Evolutionary conservation across 2,797 vertebrate genomes (phyloP), one percentile per base, ranked within the genome.

Genomic region (Coregonus ussuriensis): DNA sequence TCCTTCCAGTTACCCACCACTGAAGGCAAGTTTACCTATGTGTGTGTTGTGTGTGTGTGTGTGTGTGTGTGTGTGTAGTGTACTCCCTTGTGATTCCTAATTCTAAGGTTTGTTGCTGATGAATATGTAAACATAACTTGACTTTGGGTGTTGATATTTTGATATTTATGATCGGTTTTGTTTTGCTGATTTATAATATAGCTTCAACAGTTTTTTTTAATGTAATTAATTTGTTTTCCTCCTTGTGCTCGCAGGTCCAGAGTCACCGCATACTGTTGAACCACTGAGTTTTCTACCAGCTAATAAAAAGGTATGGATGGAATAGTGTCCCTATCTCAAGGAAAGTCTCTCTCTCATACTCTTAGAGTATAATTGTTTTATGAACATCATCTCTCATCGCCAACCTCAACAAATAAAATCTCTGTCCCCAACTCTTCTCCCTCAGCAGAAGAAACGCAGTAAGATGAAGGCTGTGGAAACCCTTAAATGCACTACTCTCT

Each of bases 221-320:
- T 62, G n/a, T 41, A 13, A 59, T 33, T 2, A 25, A 51, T 35
- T 35, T 59, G 77, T 0, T 1, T 66, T 1, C 0, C 29, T 75
- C 0, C 18, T 83, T 76, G 82, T 41, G 0, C 74, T 74, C 67
- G 52, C 85, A 94, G 96, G 93, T 80, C 90, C 95, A 77, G 96
- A 95, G 85, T 94, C 95, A 84, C 92, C 96, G 78, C 95, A 94
- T 79, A 91, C 96, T 79, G 94, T 95, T 71, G 96, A 97, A 85
- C 95, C 94, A 0, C 91, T 93, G 83, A 95, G 95, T 87, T 95
- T 97, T 86, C 96, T 94, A 86, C 94, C 94, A 74, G 94, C 85
- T 1, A 91, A 95, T 92, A 97, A 96, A 95, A 98, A 97, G 96
- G 97, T 98, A 91, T 1, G 0, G 31, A 91, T 1, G 0, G 33